A percentile compares a stretch with the other conserved stretches of the same genome.
Evolutionary conservation across 2,888 invertebrate species (phyloP).

Genomic region (Lasioglossum lativentre): DNA sequence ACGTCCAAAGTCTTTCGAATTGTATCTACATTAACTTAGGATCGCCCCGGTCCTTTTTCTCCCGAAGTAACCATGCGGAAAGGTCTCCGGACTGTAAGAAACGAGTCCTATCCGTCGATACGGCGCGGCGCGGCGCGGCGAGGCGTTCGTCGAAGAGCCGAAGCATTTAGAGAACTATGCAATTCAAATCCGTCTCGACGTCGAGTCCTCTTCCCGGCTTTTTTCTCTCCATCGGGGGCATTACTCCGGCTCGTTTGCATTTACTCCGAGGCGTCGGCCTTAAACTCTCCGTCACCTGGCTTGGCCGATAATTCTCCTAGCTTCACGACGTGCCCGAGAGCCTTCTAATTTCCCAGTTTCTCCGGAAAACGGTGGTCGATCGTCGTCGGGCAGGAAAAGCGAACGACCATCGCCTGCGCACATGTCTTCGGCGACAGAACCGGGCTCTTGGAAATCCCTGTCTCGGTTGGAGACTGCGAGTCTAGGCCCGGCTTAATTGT

Average conservation of each 20-base stretch:
- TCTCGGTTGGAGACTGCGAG: slow-evolving; percentile 55
- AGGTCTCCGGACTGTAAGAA: neutral
- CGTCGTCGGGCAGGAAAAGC: neutral
- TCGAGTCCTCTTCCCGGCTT: neutral
- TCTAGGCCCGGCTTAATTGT: slow-evolving; percentile 64
- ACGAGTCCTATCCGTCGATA: neutral
- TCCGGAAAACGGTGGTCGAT: neutral
- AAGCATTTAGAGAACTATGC: slow-evolving; percentile 37
- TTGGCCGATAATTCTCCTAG: neutral
- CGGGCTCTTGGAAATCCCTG: slow-evolving; percentile 43
- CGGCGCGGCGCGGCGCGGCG: neutral
- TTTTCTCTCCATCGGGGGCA: slow-evolving; percentile 4
- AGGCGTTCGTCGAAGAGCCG: slow-evolving; percentile 3
- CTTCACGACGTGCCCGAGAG: neutral
- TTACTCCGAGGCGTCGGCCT: neutral
- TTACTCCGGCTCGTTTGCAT: slow-evolving; percentile 39
- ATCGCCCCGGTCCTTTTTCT: neutral
- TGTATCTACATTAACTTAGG: neutral
- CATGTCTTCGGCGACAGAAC: slow-evolving; percentile 30
- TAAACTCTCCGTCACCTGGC: slow-evolving; percentile 7
- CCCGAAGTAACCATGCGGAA: neutral
- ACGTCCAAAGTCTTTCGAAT: neutral
- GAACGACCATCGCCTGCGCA: neutral
- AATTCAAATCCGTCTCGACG: slow-evolving; percentile 25
- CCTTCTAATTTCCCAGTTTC: slow-evolving; percentile 14